Evolutionary conservation across 2,797 vertebrate species (phyloP), one percentile per base, ranked within the genome.

Genomic region (Eutrigla gurnardus): DNA sequence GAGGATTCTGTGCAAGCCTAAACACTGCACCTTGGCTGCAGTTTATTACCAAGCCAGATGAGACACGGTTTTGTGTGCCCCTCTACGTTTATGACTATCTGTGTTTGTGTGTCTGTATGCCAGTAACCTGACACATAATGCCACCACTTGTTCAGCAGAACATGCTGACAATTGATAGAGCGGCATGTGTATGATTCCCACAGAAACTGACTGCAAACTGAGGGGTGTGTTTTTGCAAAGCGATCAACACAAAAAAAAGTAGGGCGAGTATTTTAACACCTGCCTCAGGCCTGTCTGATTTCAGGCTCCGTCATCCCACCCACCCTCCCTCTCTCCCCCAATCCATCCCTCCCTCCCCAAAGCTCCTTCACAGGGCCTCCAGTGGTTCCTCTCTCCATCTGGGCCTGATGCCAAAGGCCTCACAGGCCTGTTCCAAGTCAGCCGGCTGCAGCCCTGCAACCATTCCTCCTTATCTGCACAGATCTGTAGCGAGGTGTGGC

Each of bases 181-280:
- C 47, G 47, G 36, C 13, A 18, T 4, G 46, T 45, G 35, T n/a
- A 15, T 57, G 62, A 72, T 32, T 59, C 54, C 59, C 49, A 71
- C 10, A 91, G 92, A 93, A 92, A 91, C 89, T 57, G 92, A 92
- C 91, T 85, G 77, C 81, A 80, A 86, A 85, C 92, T 93, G 95
- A 94, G 91, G 90, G 92, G 84, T 92, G 93, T 94, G 93, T 94
- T 95, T 96, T 94, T 94, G 90, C 35, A 25, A 55, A 89, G 90
- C 81, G 88, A 94, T 95, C 91, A 89, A 93, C 91, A 93, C 91
- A 76, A 91, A 93, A 94, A 91, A 91, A 94, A 90, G 94, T 89
- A 84, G 93, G 88, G 90, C 85, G 86, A 91, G 93, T 93, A 94
- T 95, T 95, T 95, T 94, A 94, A 94, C 95, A 95, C 93, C 94